phyloP scores from a whole-genome alignment of 2,113 vertebrate species.

The Rhodinocichla rosea region DNA sequence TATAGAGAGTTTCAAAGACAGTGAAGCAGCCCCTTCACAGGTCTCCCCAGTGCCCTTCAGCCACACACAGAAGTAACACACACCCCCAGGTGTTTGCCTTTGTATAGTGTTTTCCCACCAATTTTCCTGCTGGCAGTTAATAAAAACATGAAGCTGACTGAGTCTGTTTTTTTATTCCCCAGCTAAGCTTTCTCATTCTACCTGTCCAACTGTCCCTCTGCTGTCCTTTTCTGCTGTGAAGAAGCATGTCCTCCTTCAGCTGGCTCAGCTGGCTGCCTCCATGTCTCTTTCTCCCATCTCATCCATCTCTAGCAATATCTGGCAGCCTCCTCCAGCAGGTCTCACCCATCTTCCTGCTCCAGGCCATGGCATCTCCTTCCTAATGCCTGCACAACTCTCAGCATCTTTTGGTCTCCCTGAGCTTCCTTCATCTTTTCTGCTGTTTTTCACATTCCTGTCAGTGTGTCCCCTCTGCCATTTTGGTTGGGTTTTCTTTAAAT shows the following conservation, averaged over 20 bases:
- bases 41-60: neutral
- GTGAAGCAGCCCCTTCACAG: neutral
- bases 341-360: neutral
- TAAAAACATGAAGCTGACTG: neutral
- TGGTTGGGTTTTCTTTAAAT: neutral
- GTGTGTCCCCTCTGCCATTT: neutral
- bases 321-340: neutral
- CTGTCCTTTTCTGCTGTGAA: neutral
- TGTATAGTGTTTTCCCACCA: neutral
- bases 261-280: neutral
- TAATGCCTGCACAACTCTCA: neutral
- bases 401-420: neutral
- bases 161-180: neutral
- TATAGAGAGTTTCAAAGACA: neutral
- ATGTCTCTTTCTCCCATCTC: neutral
- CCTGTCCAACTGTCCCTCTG: neutral
- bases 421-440: neutral
- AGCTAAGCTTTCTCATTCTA: neutral
- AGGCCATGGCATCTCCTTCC: neutral
- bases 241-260: neutral
- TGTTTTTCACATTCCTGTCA: neutral
- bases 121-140: neutral
- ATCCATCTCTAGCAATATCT: neutral
- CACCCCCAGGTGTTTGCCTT: neutral
- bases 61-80: neutral